Percentiles rank a stretch among this genome's conserved stretches.
These are phyloP conservation scores for Myotis planiceps DNA, from an alignment of 2,797 vertebrate genomes.

Conservation along the genomic window DNA sequence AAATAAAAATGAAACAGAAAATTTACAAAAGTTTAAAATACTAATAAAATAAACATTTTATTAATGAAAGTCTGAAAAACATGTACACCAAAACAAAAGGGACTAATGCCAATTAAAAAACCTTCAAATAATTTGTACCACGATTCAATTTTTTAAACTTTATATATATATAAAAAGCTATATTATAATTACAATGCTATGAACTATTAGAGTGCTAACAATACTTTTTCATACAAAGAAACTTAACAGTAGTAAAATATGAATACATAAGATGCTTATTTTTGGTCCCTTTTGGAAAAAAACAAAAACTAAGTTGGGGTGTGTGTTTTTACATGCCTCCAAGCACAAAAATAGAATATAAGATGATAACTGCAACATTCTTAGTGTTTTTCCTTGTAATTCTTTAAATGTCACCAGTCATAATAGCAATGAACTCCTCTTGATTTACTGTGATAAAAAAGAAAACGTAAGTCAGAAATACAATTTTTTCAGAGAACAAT, in stretches of 20 bases:
- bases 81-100: slow-evolving; percentile 83
- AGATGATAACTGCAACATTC: slow-evolving; percentile 68
- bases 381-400: slow-evolving; percentile 75
- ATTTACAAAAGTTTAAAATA: slow-evolving; percentile 60
- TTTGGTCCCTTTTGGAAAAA: slow-evolving; percentile 77
- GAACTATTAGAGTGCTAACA: slow-evolving; percentile 78
- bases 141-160: slow-evolving; percentile 81
- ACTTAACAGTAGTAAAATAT: slow-evolving; percentile 77
- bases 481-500: slow-evolving; percentile 13
- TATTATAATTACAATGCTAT: slow-evolving; percentile 83
- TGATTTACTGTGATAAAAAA: slow-evolving; percentile 87
- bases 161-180: slow-evolving; percentile 85
- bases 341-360: slow-evolving; percentile 75
- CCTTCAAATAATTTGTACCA: slow-evolving; percentile 70
- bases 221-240: slow-evolving; percentile 73
- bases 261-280: slow-evolving; percentile 71
- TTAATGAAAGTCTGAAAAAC: slow-evolving; percentile 81
- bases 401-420: slow-evolving; percentile 90
- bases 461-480: slow-evolving; percentile 71
- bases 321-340: slow-evolving; percentile 68
- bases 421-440: slow-evolving; percentile 91
- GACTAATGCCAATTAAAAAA: slow-evolving; percentile 81
- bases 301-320: neutral
- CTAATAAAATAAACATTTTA: slow-evolving; percentile 84
- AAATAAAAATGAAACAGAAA: slow-evolving; percentile 57